Base-by-base conservation (phyloP, 2,797 vertebrate genomes). In the Pseudochaenichthys georgianus region DNA sequence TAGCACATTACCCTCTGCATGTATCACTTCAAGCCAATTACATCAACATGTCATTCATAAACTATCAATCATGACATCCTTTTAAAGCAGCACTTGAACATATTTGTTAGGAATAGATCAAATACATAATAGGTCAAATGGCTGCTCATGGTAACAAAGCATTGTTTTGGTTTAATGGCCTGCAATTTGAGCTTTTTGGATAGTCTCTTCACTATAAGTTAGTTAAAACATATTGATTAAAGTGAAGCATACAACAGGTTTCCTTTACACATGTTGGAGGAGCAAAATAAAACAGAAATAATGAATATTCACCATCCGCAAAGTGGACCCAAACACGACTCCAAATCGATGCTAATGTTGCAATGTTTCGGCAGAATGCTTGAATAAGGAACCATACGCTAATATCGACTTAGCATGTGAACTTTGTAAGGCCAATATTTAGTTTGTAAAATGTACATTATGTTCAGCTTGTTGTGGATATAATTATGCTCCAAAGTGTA, bases 21-120 rank as follows among this genome's bases (percentile, higher is more conserved):
- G 59, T 21, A 47, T 66, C 31, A 13, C 34, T 54, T 45, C 8
- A 23, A 58, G 12, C 52, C 63, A 60, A 41, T 64, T 43, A 55
- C 28, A 62, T 54, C 3, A 28, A 50, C 12, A 43, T 60, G 21
- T 53, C 1, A 11, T 31, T 9, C 31, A 57, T 0, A 45, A 21
- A 13, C 61, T 11, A 41, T 28, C 17, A 13, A 11, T 45, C 5
- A 54, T 21, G 41, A n/a, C 13, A 51, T 31, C 1, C 50, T 28
- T 12, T 31, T 53, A 23, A 52, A 42, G 13, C 28, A 21, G 28
- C 17, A 28, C 4, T 28, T 28, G 28, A 28, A 28, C 28, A 28
- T 28, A 59, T 21, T 38, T 31, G 28, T 60, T 0, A 70, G 31
- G 6, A 31, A 9, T 21, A 9, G 23, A 47, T 60, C 17, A 51